Percentiles rank a stretch among this genome's conserved stretches.
These are phyloP conservation scores for Melipona beecheii DNA, from an alignment of 2,888 invertebrate genomes.

Conservation along the genomic window DNA sequence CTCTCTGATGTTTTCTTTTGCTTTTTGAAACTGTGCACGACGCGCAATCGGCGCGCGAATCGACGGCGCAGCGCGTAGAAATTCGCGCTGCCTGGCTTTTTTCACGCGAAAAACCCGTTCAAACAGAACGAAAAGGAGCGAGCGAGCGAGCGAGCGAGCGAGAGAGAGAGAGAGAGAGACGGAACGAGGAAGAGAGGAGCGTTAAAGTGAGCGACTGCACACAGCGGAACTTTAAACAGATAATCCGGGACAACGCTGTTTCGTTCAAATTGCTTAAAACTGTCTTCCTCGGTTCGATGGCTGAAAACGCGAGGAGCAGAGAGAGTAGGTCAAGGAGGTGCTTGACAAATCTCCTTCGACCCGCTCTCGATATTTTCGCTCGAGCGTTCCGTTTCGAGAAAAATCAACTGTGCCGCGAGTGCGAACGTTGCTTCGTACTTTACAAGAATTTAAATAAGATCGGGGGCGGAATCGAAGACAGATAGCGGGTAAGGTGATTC, in stretches of 20 bases:
- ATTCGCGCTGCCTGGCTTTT: conserved; percentile 16
- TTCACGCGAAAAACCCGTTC: conserved; percentile 5
- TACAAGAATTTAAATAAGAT: conserved; percentile 69
- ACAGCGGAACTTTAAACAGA: conserved; percentile 37
- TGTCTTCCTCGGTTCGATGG: conserved; percentile 44
- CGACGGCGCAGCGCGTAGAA: conserved; percentile 10
- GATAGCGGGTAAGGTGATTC: conserved; percentile 33
- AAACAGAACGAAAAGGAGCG: neutral
- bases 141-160: too few species aligned
- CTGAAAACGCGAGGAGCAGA: conserved; percentile 13
- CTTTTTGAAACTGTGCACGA: neutral
- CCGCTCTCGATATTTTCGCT: conserved; percentile 65
- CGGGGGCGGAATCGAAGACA: conserved; percentile 37
- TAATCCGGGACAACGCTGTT: conserved; percentile 40
- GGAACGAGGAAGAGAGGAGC: neutral
- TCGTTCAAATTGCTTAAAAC: conserved; percentile 42
- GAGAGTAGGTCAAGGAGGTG: conserved; percentile 66
- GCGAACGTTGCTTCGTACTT: conserved; percentile 58
- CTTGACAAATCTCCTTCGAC: conserved; percentile 64
- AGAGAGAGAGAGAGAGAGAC: neutral
- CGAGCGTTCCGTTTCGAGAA: conserved; percentile 46
- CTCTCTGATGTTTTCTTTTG: neutral
- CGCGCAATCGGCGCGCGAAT: conserved; percentile 18
- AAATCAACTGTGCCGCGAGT: conserved; percentile 60
- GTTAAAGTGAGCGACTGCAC: conserved; percentile 26